phyloP scores from a whole-genome alignment of 2,113 vertebrate genomes.

The Thunnus thynnus region DNA sequence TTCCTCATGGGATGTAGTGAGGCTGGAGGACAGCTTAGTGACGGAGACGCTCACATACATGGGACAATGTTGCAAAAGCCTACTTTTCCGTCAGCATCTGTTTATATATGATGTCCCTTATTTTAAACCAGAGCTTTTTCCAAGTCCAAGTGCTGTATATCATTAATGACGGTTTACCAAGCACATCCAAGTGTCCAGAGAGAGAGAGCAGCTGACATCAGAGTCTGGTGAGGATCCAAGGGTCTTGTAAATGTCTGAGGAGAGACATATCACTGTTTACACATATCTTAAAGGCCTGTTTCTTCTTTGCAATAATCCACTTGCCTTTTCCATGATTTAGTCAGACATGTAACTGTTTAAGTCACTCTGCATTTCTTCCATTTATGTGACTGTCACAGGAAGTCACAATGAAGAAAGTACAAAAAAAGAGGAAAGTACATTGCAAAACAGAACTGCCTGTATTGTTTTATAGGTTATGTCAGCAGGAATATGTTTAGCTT shows the following conservation, averaged over 20 bases:
- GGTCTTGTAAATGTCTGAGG: constrained; percentile 63
- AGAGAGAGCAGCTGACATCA: constrained; percentile 55
- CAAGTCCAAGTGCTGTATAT: constrained; percentile 24
- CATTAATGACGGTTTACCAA: constrained; percentile 59
- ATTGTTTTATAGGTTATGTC: not conserved
- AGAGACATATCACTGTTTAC: constrained; percentile 56
- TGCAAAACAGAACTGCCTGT: not conserved
- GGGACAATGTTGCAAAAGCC: constrained; percentile 26
- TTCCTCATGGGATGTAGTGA: constrained; percentile 36
- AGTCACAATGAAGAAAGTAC: not conserved
- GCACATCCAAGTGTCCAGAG: constrained; percentile 31
- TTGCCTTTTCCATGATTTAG: constrained; percentile 4
- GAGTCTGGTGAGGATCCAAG: constrained; percentile 62
- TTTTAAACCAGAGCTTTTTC: constrained; percentile 60
- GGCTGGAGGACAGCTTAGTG: constrained; percentile 45
- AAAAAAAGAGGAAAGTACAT: not conserved
- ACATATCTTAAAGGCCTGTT: constrained; percentile 29
- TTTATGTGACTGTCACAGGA: constrained; percentile 13
- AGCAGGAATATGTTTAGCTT: not conserved
- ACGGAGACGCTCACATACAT: constrained; percentile 40
- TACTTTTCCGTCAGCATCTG: constrained; percentile 53
- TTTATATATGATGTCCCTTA: constrained; percentile 54
- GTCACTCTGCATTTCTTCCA: not conserved
- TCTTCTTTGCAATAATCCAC: constrained; percentile 32
- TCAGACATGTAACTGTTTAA: constrained; percentile 2